phyloP scores from a whole-genome alignment of 2,888 invertebrate species.

The Pandemis corylana region DNA sequence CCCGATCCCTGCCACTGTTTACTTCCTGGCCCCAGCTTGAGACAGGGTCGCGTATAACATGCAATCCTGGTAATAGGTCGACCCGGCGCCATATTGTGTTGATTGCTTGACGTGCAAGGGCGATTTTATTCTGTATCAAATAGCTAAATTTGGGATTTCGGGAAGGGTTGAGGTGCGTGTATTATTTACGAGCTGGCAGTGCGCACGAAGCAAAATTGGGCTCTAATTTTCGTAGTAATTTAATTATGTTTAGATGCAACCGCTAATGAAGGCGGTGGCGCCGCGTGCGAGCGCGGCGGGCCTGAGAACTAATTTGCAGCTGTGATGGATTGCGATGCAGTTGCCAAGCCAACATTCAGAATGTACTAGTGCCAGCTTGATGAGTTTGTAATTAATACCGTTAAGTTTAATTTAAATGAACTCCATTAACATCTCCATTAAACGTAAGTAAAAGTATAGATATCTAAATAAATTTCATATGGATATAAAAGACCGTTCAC shows the following conservation, averaged over 20 bases:
- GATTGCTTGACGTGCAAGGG: conserved; percentile 74
- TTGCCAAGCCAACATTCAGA: conserved; percentile 49
- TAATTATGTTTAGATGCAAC: conserved; percentile 50
- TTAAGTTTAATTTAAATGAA: conserved; percentile 31
- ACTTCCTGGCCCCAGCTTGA: conserved; percentile 56
- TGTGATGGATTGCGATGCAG: conserved; percentile 74
- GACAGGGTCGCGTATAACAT: conserved; percentile 70
- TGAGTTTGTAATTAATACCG: conserved; percentile 52
- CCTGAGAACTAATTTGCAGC: conserved; percentile 76
- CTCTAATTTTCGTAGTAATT: conserved; percentile 47
- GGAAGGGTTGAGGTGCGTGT: conserved; percentile 76
- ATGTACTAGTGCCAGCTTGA: conserved; percentile 49
- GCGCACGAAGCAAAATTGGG: conserved; percentile 44
- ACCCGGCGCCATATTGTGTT: conserved; percentile 79
- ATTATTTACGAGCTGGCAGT: conserved; percentile 71
- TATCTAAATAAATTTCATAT: conserved; percentile 42
- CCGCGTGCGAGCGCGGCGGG: conserved; percentile 72
- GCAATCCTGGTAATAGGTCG: conserved; percentile 74
- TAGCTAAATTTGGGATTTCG: conserved; percentile 53
- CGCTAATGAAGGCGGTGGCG: conserved; percentile 81
- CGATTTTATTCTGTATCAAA: conserved; percentile 80
- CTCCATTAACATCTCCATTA: conserved; percentile 31
- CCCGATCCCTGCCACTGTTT: conserved; percentile 20
- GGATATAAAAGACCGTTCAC: conserved; percentile 8
- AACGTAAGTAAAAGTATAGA: conserved; percentile 27